Conservation (phyloP, 2,797 vertebrate species). For the Coccyzus lansbergi region DNA sequence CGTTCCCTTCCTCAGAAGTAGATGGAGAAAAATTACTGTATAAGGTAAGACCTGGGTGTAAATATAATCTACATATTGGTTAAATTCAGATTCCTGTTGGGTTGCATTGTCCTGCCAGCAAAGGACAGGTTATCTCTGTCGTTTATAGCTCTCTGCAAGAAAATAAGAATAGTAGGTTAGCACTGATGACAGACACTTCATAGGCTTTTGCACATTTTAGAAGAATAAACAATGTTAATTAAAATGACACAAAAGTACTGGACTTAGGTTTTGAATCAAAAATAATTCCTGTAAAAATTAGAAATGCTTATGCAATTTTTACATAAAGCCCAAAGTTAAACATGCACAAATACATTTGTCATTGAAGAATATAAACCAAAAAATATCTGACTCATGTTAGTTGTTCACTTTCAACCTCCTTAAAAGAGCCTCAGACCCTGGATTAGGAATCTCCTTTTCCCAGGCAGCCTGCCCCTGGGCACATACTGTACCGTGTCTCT, state of each 20-base stretch:
- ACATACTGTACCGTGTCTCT: fast-evolving
- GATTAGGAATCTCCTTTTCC: not conserved
- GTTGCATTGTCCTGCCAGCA: not conserved
- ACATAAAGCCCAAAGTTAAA: not conserved
- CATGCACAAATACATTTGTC: not conserved
- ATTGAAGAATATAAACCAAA: not conserved
- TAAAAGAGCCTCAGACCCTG: not conserved
- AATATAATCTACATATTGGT: not conserved
- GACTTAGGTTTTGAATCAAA: not conserved
- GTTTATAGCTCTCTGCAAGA: not conserved
- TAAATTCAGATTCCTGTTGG: not conserved
- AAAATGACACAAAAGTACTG: not conserved
- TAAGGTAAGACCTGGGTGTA: not conserved
- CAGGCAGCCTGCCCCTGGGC: not conserved
- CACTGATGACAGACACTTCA: not conserved
- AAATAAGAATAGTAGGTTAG: not conserved
- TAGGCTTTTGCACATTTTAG: not conserved
- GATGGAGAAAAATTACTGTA: not conserved
- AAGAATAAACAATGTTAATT: not conserved
- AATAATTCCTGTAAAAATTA: not conserved
- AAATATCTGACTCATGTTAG: fast-evolving
- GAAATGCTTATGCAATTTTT: not conserved
- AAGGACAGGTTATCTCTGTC: not conserved
- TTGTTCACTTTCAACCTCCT: not conserved
- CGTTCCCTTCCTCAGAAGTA: not conserved